These are phyloP conservation scores for Fopius arisanus DNA, from an alignment of 1,140 invertebrate species.

Conservation along the genomic window DNA sequence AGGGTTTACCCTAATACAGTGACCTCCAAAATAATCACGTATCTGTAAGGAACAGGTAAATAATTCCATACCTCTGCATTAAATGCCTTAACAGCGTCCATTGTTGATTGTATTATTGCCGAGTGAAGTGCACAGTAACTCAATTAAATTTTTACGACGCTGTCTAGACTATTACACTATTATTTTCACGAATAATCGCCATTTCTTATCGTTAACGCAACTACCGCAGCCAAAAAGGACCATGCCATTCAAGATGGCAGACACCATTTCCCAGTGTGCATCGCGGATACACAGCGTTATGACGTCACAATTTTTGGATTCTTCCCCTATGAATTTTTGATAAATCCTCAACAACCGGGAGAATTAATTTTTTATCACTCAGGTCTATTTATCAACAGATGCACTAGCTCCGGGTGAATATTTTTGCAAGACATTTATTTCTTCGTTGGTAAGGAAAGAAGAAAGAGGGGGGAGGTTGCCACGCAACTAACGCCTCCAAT, in stretches of 20 bases:
- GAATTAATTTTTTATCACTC: too few relatives aligned
- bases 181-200: conserved; percentile 40
- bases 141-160: conserved; percentile 37
- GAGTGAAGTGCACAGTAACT: not conserved
- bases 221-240: conserved; percentile 41
- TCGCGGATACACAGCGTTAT: conserved; percentile 48
- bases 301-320: conserved; percentile 46
- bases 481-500: not conserved
- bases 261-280: conserved; percentile 50
- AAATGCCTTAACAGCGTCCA: conserved; percentile 74
- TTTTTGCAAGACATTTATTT: not conserved
- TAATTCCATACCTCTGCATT: conserved; percentile 69
- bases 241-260: conserved; percentile 64
- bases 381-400: not conserved
- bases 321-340: not conserved
- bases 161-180: conserved; percentile 37
- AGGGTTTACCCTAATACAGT: conserved; percentile 43
- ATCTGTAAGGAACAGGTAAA: not conserved
- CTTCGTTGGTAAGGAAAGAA: too few relatives aligned
- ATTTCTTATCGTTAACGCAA: conserved; percentile 43
- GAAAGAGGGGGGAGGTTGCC: not conserved
- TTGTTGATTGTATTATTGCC: conserved; percentile 37
- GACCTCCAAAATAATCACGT: conserved; percentile 47
- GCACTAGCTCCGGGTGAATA: not conserved
- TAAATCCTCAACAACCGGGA: too few relatives aligned